Conservation (phyloP, 2,797 vertebrate genomes). For the Argya squamiceps region DNA sequence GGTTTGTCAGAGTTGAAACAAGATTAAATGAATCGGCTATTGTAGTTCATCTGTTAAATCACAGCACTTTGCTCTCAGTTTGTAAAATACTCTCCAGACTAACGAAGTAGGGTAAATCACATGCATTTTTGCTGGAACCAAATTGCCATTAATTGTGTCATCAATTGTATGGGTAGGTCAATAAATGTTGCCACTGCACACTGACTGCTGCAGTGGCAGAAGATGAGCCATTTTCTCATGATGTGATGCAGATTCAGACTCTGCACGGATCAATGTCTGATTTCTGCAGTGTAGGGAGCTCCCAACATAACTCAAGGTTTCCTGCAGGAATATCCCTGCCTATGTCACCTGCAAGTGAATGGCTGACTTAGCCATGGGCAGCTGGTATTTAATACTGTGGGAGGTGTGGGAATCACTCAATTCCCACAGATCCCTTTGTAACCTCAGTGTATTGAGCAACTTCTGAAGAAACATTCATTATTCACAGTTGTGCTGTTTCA, state of each 20-base stretch:
- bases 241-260: neutral
- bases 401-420: neutral
- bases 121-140: conserved; percentile 44
- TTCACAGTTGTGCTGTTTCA: neutral
- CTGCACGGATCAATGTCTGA: neutral
- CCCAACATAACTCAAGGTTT: fast-evolving
- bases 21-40: conserved; percentile 67
- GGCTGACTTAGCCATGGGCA: neutral
- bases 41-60: conserved; percentile 70
- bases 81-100: conserved; percentile 68
- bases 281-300: neutral
- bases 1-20: conserved; percentile 55
- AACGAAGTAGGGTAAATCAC: conserved; percentile 70
- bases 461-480: neutral
- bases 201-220: conserved; percentile 2
- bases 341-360: neutral
- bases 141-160: conserved; percentile 68
- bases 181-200: conserved; percentile 37
- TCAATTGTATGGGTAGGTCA: conserved; percentile 25
- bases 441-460: neutral
- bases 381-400: neutral
- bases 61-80: conserved; percentile 67
- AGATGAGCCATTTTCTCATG: conserved; percentile 18
- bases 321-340: neutral
- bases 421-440: neutral